phyloP scores from a whole-genome alignment of 2,113 vertebrate species.

The Corythornis madagascariensis region DNA sequence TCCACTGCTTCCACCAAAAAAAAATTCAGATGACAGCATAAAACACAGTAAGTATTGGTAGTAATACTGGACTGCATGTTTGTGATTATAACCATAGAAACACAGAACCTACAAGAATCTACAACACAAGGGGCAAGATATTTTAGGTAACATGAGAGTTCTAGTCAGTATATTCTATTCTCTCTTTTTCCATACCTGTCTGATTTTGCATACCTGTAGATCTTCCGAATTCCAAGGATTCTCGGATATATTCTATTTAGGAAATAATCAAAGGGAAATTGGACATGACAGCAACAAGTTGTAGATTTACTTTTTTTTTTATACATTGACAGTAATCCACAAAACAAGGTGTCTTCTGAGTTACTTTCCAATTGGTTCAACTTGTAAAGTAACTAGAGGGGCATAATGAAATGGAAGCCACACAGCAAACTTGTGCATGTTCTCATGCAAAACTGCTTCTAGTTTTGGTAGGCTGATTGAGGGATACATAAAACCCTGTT shows the following conservation, averaged over 20 bases:
- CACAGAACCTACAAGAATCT: no score
- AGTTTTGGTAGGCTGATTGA: background rate
- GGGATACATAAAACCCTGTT: background rate
- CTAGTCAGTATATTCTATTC: background rate
- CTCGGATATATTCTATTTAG: background rate
- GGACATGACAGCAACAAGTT: background rate
- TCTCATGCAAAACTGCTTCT: background rate
- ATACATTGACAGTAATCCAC: background rate
- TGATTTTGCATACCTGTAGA: no score
- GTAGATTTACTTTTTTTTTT: background rate
- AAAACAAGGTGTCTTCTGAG: background rate
- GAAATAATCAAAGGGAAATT: background rate
- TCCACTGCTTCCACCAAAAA: background rate
- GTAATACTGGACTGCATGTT: background rate
- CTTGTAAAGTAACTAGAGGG: background rate
- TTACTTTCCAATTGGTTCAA: background rate
- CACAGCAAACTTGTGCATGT: background rate
- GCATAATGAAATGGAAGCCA: background rate
- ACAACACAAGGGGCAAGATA: fast-evolving
- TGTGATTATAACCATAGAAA: background rate
- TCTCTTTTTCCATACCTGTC: background rate
- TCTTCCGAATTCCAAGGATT: background rate
- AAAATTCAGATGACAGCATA: background rate
- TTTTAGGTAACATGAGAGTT: fast-evolving
- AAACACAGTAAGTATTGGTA: background rate